Conservation (phyloP, 2,113 vertebrate genomes). For the Taxidea taxus region DNA sequence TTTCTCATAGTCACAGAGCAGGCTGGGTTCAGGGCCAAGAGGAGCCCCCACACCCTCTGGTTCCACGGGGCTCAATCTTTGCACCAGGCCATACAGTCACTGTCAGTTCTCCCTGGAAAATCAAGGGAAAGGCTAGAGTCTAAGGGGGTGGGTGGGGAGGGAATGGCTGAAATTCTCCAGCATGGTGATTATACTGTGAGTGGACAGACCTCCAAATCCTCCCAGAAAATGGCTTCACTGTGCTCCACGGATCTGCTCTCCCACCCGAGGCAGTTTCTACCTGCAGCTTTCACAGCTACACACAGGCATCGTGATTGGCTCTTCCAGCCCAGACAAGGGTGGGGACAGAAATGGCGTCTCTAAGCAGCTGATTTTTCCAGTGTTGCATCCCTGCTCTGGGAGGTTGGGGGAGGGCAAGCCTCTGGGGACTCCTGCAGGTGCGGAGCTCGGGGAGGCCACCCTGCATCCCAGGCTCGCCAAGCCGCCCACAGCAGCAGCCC, state of each 20-base stretch:
- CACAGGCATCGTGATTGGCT: not conserved
- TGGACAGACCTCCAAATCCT: not conserved
- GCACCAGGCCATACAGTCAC: no score
- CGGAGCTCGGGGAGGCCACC: not conserved
- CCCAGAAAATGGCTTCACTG: conserved; percentile 59
- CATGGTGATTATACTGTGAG: not conserved
- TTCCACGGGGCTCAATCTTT: not conserved
- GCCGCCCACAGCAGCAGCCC: not conserved
- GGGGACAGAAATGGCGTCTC: conserved; percentile 39
- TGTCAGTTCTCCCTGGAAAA: not conserved
- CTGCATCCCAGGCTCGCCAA: not conserved
- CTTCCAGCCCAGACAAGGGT: not conserved
- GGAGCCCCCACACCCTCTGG: not conserved
- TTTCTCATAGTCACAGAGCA: not conserved
- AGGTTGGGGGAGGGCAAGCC: not conserved
- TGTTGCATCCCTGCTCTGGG: not conserved
- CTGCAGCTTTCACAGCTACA: not conserved
- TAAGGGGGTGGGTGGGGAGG: no score
- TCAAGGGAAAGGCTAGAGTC: not conserved
- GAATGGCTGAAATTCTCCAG: not conserved
- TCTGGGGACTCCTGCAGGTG: not conserved
- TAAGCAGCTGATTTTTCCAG: not conserved
- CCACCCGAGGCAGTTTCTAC: not conserved
- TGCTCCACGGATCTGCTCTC: not conserved
- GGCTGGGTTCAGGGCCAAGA: not conserved